Evolutionary conservation across 2,888 invertebrate species (phyloP).

Genomic region (Dryococelus australis): DNA sequence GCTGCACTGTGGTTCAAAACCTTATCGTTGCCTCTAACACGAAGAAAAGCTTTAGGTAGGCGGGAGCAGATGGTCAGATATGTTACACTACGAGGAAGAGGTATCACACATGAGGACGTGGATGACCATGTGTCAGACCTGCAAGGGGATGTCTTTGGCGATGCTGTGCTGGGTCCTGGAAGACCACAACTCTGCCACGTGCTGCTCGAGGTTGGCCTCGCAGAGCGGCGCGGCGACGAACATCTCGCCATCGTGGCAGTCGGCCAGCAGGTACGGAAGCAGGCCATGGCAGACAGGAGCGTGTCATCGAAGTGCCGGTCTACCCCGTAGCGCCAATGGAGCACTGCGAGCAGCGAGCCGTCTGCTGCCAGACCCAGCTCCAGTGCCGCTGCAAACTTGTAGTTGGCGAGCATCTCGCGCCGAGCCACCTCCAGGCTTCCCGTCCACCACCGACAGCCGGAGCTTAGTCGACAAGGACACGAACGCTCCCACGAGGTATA

Average conservation of each 20-base stretch:
- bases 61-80: too few species aligned
- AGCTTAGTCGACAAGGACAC: not conserved
- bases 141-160: conserved; percentile 30
- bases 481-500: not conserved
- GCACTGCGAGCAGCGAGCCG: not conserved
- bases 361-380: not conserved
- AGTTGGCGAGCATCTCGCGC: not conserved
- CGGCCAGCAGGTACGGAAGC: conserved; percentile 54
- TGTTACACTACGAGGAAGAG: too few species aligned
- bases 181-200: conserved; percentile 50
- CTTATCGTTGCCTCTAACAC: too few species aligned
- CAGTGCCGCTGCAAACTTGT: not conserved
- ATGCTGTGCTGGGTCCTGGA: conserved; percentile 11
- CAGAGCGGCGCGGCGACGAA: conserved; percentile 56
- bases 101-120: too few species aligned
- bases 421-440: not conserved
- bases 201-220: conserved; percentile 57
- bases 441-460: not conserved
- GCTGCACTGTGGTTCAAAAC: too few species aligned
- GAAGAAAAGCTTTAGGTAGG: too few species aligned
- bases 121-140: conserved; percentile 20
- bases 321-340: not conserved
- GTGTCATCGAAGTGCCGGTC: not conserved
- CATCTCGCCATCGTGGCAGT: conserved; percentile 52
- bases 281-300: conserved; percentile 40